Evolutionary conservation across 1,140 invertebrate species (phyloP).

Genomic region (Heliconius himera): DNA sequence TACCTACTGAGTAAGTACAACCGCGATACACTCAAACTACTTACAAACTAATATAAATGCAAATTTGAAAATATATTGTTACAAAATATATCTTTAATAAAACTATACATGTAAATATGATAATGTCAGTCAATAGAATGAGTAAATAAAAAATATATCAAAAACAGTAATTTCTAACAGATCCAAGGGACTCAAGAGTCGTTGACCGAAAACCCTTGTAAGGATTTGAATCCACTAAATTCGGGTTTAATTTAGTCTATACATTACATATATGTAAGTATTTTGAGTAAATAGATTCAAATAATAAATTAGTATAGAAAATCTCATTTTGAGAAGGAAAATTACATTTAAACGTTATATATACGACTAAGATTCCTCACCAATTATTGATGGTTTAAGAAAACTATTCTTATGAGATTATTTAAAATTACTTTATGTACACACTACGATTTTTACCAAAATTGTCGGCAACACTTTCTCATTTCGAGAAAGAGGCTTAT

Average conservation of each 20-base stretch:
- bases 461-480: too few species aligned
- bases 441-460: too few species aligned
- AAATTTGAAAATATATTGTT: neutral
- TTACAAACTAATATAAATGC: conserved; percentile 1
- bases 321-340: neutral
- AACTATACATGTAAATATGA: neutral
- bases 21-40: neutral
- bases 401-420: too few species aligned
- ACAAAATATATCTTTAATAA: neutral
- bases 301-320: neutral
- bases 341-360: neutral
- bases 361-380: neutral
- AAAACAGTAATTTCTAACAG: neutral
- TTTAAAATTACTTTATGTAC: too few species aligned
- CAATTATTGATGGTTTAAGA: too few species aligned
- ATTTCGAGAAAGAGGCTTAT: too few species aligned
- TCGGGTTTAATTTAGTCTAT: conserved; percentile 3
- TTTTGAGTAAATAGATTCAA: neutral
- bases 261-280: conserved; percentile 4
- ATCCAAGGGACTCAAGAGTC: neutral
- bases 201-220: neutral
- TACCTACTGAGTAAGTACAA: neutral
- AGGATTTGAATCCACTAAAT: neutral
- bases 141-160: neutral
- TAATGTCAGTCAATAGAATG: neutral